A percentile compares a stretch with the other conserved stretches of the same genome.
Conservation (phyloP, 2,113 vertebrate genomes). For the Phylloscopus whistleri region DNA sequence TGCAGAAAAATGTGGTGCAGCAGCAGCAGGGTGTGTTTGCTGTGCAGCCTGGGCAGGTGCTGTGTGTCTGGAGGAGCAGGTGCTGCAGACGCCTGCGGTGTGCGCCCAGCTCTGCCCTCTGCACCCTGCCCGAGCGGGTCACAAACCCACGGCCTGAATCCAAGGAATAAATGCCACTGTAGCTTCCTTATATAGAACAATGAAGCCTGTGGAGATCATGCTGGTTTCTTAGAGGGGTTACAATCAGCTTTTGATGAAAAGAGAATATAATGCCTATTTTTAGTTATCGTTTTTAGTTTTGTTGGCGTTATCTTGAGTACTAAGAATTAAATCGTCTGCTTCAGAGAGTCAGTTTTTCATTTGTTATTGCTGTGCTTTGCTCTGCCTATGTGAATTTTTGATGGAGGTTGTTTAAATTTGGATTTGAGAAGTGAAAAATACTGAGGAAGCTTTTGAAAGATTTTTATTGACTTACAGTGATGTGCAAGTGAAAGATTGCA, state of each 20-base stretch:
- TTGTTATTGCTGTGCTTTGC: background rate
- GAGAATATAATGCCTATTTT: background rate
- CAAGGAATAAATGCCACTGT: background rate
- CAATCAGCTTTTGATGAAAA: background rate
- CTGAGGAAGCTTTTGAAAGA: background rate
- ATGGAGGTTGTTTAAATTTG: background rate
- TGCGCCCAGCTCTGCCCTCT: background rate
- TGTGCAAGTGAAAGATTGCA: background rate
- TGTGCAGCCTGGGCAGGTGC: accelerated
- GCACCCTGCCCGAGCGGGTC: background rate
- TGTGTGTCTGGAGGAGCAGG: background rate
- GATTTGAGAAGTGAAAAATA: background rate
- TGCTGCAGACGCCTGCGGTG: background rate
- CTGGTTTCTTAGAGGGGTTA: background rate
- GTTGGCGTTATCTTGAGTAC: background rate
- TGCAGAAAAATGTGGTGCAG: background rate
- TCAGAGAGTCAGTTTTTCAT: background rate
- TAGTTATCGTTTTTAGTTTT: background rate
- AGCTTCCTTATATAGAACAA: background rate
- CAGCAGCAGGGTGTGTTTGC: background rate
- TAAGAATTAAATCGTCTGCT: background rate
- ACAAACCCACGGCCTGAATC: background rate
- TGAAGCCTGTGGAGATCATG: background rate
- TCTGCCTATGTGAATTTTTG: background rate
- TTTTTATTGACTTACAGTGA: background rate